A percentile compares a stretch with the other conserved stretches of the same genome.
Conservation (phyloP, 1,140 invertebrate species). For the Bombus ignitus region DNA sequence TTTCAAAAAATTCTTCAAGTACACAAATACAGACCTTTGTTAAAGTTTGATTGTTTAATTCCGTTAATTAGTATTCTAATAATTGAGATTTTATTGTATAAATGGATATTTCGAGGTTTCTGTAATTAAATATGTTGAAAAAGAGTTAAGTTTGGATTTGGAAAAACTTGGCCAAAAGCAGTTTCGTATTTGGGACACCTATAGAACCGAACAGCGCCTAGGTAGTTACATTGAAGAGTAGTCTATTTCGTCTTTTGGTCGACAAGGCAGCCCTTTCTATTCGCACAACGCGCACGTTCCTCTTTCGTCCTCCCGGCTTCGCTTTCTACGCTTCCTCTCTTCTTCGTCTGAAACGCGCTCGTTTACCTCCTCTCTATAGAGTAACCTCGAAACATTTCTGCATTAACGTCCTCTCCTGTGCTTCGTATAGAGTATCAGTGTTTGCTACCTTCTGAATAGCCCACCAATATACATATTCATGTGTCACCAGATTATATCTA, state of each 20-base stretch:
- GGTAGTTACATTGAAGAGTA: neutral
- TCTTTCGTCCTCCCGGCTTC: neutral
- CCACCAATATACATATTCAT: neutral
- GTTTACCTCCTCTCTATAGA: neutral
- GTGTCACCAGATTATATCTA: neutral
- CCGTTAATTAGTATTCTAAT: too few relatives aligned
- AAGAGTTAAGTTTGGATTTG: neutral
- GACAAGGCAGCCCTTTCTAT: neutral
- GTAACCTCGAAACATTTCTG: slow-evolving; percentile 27
- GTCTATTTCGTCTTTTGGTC: neutral
- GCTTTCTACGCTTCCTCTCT: neutral
- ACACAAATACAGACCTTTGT: too few relatives aligned
- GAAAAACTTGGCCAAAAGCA: neutral
- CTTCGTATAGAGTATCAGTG: neutral
- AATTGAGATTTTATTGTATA: neutral
- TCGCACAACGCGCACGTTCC: too few relatives aligned
- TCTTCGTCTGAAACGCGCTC: neutral
- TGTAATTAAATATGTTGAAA: too few relatives aligned
- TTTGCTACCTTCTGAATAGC: neutral
- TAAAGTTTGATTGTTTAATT: neutral
- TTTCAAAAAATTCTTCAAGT: too few relatives aligned
- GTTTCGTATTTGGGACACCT: slow-evolving; percentile 9
- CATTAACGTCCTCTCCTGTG: slow-evolving; percentile 1
- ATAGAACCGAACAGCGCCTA: neutral
- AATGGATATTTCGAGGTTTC: neutral